Evolutionary conservation across 2,797 vertebrate species (phyloP).

Genomic region (Petrocephalus schoutedeni): DNA sequence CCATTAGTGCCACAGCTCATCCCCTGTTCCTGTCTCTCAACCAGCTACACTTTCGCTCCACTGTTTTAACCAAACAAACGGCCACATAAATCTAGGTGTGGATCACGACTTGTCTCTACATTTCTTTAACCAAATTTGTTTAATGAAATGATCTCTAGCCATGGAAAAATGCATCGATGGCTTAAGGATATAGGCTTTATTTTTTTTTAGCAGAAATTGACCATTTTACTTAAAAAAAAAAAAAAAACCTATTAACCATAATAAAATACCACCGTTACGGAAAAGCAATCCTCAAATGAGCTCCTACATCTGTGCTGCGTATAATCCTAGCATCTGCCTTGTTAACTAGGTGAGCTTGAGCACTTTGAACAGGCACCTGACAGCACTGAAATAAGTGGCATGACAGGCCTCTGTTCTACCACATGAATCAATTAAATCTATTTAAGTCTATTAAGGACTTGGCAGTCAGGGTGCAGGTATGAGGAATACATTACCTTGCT

Average conservation of each 20-base stretch:
- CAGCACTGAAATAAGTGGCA: neutral
- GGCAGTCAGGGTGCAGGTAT: neutral
- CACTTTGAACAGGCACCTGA: neutral
- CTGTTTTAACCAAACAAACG: neutral
- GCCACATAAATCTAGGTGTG: neutral
- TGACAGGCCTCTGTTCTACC: neutral
- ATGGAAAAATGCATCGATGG: neutral
- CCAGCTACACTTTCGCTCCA: neutral
- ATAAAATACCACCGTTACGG: neutral
- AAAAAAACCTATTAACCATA: neutral
- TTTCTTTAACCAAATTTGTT: neutral
- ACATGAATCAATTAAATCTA: neutral
- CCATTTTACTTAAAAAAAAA: neutral
- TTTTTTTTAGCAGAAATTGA: neutral
- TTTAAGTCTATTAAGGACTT: neutral
- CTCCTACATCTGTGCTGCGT: neutral
- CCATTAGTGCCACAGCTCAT: constrained; percentile 57
- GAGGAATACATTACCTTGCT: neutral
- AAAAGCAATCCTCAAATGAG: neutral
- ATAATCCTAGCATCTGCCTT: neutral
- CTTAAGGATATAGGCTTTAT: neutral
- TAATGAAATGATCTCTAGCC: neutral
- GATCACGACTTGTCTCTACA: neutral
- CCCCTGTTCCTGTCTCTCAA: neutral
- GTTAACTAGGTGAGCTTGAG: neutral